These are phyloP conservation scores for Chanos chanos DNA, from an alignment of 2,797 vertebrate species.

Conservation along the genomic window DNA sequence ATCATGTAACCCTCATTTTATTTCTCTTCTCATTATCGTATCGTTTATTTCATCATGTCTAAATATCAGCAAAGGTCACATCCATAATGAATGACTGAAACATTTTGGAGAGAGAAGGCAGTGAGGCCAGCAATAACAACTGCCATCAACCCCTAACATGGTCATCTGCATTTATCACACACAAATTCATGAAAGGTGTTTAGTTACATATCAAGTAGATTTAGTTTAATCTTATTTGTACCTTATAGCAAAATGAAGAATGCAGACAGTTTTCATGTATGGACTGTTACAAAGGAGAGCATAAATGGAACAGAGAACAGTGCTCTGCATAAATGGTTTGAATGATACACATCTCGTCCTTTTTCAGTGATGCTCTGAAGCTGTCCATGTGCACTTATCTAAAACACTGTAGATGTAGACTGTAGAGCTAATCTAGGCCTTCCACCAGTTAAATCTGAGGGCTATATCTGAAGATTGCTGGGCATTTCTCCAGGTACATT, in stretches of 20 bases:
- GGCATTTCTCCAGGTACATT: not conserved
- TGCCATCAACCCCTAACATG: constrained; percentile 5
- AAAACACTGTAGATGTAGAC: too few species aligned
- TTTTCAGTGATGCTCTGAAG: too few species aligned
- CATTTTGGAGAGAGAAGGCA: constrained; percentile 3
- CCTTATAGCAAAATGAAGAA: too few species aligned
- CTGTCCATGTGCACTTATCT: too few species aligned
- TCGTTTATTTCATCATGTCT: constrained; percentile 22
- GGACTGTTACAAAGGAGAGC: too few species aligned
- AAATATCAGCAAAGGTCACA: constrained; percentile 34
- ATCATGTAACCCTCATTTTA: constrained; percentile 10
- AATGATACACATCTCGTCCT: too few species aligned
- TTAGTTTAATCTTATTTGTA: too few species aligned
- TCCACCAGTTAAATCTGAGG: not conserved
- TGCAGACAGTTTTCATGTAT: too few species aligned
- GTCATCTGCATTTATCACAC: too few species aligned
- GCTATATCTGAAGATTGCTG: not conserved
- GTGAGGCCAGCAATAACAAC: not conserved
- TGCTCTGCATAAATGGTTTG: too few species aligned
- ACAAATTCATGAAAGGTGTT: not conserved
- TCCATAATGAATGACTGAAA: constrained; percentile 29
- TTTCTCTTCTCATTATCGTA: constrained; percentile 15
- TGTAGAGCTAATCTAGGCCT: too few species aligned
- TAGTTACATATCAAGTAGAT: not conserved
- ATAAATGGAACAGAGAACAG: too few species aligned